Evolutionary conservation across 2,888 invertebrate species (phyloP).

Genomic region (Archips xylosteana): DNA sequence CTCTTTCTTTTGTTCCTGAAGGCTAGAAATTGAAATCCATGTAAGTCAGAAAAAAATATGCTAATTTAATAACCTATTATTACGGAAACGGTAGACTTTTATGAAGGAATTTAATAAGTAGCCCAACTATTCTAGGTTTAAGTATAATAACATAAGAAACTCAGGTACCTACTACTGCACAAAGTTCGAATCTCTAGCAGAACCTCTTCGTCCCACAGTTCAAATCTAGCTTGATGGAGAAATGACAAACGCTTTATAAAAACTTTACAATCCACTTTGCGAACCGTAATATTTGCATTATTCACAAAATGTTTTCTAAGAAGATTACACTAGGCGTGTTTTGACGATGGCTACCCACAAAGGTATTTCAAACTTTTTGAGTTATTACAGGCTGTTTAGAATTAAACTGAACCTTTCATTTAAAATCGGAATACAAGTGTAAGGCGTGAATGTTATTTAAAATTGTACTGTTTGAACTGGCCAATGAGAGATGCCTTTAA

Average conservation of each 20-base stretch:
- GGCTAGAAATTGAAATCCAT: too few relatives aligned
- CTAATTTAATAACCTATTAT: too few relatives aligned
- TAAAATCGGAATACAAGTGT: constrained; percentile 44
- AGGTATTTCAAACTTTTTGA: constrained; percentile 54
- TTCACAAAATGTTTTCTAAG: constrained; percentile 46
- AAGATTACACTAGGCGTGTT: constrained; percentile 59
- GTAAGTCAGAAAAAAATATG: too few relatives aligned
- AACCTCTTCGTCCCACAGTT: neutral
- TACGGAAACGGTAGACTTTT: too few relatives aligned
- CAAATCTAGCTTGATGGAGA: neutral
- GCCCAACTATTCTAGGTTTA: too few relatives aligned
- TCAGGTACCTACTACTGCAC: neutral
- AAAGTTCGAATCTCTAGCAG: neutral
- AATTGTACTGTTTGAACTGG: constrained; percentile 46
- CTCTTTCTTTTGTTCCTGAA: too few relatives aligned
- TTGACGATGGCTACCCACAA: constrained; percentile 71
- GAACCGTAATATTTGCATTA: constrained; percentile 35
- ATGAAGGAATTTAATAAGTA: too few relatives aligned
- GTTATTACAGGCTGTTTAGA: constrained; percentile 51
- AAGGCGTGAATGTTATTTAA: constrained; percentile 31
- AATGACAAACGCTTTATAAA: constrained; percentile 29
- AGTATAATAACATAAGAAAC: too few relatives aligned
- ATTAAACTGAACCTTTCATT: constrained; percentile 46
- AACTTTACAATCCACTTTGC: constrained; percentile 32
- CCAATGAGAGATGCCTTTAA: constrained; percentile 47